Percentiles rank a stretch among this genome's conserved stretches.
phyloP scores from a whole-genome alignment of 2,888 invertebrate genomes.

The Protonemura montana region DNA sequence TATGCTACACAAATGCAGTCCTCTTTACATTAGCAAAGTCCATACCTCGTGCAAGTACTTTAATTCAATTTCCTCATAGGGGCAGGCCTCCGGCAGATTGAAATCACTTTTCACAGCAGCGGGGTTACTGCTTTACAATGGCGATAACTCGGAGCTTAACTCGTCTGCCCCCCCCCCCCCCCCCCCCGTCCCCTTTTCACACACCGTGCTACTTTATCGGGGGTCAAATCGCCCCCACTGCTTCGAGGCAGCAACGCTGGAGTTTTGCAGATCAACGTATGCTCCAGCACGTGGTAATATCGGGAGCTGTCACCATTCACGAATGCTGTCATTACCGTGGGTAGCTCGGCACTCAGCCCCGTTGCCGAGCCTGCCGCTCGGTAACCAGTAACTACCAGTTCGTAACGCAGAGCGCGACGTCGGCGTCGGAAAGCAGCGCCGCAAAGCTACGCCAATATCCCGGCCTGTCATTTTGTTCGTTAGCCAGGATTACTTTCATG shows the following conservation, averaged over 20 bases:
- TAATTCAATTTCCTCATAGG: background rate
- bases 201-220: background rate
- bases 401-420: no score
- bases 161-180: background rate
- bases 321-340: background rate
- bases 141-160: background rate
- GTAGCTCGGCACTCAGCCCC: background rate
- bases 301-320: constrained; percentile 9
- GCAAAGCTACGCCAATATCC: background rate
- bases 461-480: constrained; percentile 1
- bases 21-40: background rate
- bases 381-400: no score
- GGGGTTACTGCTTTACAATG: background rate
- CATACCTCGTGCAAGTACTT: background rate
- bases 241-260: background rate
- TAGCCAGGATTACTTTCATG: constrained; percentile 20
- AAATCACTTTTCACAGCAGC: background rate
- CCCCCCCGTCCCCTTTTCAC: background rate
- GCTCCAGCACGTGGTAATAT: background rate
- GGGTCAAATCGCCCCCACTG: background rate
- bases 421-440: background rate
- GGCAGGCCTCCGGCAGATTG: background rate
- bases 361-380: background rate
- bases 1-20: background rate
- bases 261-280: background rate